Evolutionary conservation across 2,113 vertebrate species (phyloP).

Genomic region (Xiphias gladius): DNA sequence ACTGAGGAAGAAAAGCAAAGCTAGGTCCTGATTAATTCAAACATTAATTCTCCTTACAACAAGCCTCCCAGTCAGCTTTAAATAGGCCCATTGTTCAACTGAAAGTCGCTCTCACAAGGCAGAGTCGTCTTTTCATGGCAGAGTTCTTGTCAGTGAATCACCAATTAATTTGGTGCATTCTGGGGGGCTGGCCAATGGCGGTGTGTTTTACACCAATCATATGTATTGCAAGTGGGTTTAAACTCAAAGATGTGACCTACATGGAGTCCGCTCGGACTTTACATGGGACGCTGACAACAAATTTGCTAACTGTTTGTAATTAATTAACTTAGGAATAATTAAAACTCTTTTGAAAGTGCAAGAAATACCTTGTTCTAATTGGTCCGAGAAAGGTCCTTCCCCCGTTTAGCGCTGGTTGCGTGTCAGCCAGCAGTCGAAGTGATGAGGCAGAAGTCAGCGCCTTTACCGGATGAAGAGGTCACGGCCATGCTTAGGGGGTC

Average conservation of each 20-base stretch:
- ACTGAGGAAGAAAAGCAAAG: constrained; percentile 71
- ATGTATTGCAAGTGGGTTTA: constrained; percentile 1
- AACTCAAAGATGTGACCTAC: neutral
- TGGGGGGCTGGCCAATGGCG: constrained; percentile 36
- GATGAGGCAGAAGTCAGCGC: constrained; percentile 64
- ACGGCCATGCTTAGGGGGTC: constrained; percentile 63
- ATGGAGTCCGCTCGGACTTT: neutral
- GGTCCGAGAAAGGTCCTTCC: neutral
- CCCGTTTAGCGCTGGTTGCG: neutral
- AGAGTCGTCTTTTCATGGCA: constrained; percentile 39
- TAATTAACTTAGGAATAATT: neutral
- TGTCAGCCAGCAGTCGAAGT: constrained; percentile 55
- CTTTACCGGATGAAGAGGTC: constrained; percentile 71
- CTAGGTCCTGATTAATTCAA: constrained; percentile 75
- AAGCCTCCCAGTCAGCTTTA: constrained; percentile 73
- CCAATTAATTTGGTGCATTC: constrained; percentile 59
- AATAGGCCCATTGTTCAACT: constrained; percentile 76
- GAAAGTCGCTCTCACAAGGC: constrained; percentile 52
- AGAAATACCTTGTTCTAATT: neutral
- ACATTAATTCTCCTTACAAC: constrained; percentile 74
- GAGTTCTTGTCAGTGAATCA: constrained; percentile 48
- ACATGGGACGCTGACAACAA: neutral
- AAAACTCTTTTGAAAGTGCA: neutral
- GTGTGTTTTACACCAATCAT: constrained; percentile 29
- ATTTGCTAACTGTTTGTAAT: neutral